phyloP scores from a whole-genome alignment of 2,888 invertebrate genomes.

The Ophion slaviceki region DNA sequence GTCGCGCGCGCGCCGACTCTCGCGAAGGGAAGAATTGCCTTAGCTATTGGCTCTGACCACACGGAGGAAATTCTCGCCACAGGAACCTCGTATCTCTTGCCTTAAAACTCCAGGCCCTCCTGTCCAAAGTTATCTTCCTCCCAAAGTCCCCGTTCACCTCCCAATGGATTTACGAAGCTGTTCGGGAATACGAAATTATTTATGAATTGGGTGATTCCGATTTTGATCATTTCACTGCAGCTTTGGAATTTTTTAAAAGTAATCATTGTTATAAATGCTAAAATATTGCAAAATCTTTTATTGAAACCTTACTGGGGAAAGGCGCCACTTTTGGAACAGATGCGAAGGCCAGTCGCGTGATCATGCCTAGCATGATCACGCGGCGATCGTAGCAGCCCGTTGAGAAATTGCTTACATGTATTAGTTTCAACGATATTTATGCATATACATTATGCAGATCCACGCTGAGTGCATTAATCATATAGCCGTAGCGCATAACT shows the following conservation, averaged over 20 bases:
- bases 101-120: constrained; percentile 38
- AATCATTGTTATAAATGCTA: neutral
- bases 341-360: neutral
- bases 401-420: constrained; percentile 65
- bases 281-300: constrained; percentile 25
- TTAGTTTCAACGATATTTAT: constrained; percentile 71
- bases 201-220: constrained; percentile 36
- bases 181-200: constrained; percentile 28
- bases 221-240: neutral
- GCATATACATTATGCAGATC: constrained; percentile 75
- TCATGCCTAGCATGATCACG: neutral
- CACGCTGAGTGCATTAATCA: constrained; percentile 74
- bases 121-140: constrained; percentile 50
- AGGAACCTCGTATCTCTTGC: constrained; percentile 65
- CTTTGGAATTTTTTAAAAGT: neutral
- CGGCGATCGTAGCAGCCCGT: constrained; percentile 32
- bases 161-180: constrained; percentile 54
- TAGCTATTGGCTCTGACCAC: constrained; percentile 52
- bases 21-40: constrained; percentile 49
- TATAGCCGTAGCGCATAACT: constrained; percentile 64
- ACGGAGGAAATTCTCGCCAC: constrained; percentile 63
- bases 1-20: constrained; percentile 63
- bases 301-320: neutral
- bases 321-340: neutral
- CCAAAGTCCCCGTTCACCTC: constrained; percentile 36